A percentile compares a stretch with the other conserved stretches of the same genome.
Conservation (phyloP, 2,113 vertebrate species). For the mouse (Mus musculus) region GRCm39 chr13:86192001-86192500, state of each 20-base stretch:
- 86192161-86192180: not conserved
- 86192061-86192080: not conserved
- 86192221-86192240: not conserved
- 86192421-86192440: not conserved
- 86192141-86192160: conserved; percentile 12
- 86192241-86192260: not conserved
- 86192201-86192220: not conserved
- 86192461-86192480: not conserved
- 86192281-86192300: not conserved
- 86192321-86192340: conserved; percentile 3
- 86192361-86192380: not conserved
- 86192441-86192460: not conserved
- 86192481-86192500: not conserved
- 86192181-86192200: not conserved
- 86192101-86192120: not conserved
- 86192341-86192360: not conserved
- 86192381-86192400: not conserved
- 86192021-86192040: not conserved
- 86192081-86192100: not conserved
- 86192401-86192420: not conserved
- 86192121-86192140: not conserved
- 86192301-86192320: not conserved
- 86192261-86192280: not conserved
- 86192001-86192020: not conserved
- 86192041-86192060: not conserved